Evolutionary conservation across 1,140 invertebrate species (phyloP), one percentile per base, ranked within the genome.

Genomic region (Pogonognathellus flavescens): DNA sequence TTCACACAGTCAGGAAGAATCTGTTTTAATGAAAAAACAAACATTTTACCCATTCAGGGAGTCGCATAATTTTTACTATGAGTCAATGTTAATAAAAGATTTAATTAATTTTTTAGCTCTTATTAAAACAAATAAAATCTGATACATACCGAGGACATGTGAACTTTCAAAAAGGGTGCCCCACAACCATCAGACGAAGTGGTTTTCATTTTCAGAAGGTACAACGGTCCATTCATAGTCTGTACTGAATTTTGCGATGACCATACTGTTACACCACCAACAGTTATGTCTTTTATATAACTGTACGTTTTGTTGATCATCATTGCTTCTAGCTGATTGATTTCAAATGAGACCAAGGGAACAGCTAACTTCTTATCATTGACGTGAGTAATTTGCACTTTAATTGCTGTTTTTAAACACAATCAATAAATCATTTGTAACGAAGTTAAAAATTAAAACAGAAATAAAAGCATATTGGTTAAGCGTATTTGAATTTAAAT

Each of bases 291-390:
- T 20, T 87, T 80, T 70, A 93, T 92, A 52, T 95, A 92, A 87
- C 96, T 95, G 80, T 94, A 97, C 0, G 95, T 96, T 89, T 94
- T 92, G 89, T 95, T 94, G 0, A 93, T 91, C 57, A 96, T 91
- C 53, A 93, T 92, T 0, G 94, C 91, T 87, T 96, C 95, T n/a
- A 98, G 88, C 5, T 92, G 91, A 14, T 92, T 70, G 0, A 93
- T 86, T 80, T 91, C 90, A 5, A 94, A 90, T 84, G 90, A 90
- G 9, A 93, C 89, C 72, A 93, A 89, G 16, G 92, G 90, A 25
- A 91, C n/a, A 80, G 50, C 18, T 5, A 86, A 9, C 70, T 82
- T 50, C 11, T 80, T 10, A 10, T 84, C 31, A 57, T 53, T 59
- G 18, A 22, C 41, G 1, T 18, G 53, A 18, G 62, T 86, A 16